A percentile compares a stretch with the other conserved stretches of the same genome.
phyloP scores from a whole-genome alignment of 2,888 invertebrate genomes.

The Netelia melanura region DNA sequence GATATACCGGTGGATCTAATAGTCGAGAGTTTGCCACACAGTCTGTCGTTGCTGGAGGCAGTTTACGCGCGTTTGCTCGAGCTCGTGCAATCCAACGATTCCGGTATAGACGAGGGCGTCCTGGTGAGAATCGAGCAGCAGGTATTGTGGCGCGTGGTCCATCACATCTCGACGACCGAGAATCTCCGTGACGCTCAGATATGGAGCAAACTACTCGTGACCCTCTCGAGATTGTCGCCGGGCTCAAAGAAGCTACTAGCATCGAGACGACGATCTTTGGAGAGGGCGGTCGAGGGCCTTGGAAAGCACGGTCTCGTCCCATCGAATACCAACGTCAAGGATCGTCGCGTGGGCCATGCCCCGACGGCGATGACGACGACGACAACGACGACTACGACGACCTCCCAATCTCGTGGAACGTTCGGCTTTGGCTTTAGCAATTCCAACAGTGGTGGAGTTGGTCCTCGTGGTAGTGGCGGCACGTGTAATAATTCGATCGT shows the following conservation, averaged over 20 bases:
- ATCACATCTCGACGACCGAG: slow-evolving; percentile 87
- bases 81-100: slow-evolving; percentile 68
- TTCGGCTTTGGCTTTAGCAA: slow-evolving; percentile 43
- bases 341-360: slow-evolving; percentile 55
- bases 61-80: slow-evolving; percentile 86
- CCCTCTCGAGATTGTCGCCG: slow-evolving; percentile 83
- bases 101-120: slow-evolving; percentile 80
- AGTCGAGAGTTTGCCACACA: slow-evolving; percentile 95
- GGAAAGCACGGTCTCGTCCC: slow-evolving; percentile 94
- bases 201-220: slow-evolving; percentile 79
- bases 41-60: slow-evolving; percentile 94
- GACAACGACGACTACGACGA: background rate
- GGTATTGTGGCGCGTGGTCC: slow-evolving; percentile 94
- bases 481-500: background rate
- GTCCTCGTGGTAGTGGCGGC: background rate
- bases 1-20: slow-evolving; percentile 95
- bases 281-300: slow-evolving; percentile 94
- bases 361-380: slow-evolving; percentile 5
- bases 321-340: slow-evolving; percentile 76
- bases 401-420: slow-evolving; percentile 32
- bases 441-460: background rate
- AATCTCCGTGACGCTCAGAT: slow-evolving; percentile 76
- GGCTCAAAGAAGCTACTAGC: slow-evolving; percentile 89
- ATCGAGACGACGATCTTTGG: slow-evolving; percentile 90
- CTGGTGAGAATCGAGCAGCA: slow-evolving; percentile 89